Conservation (phyloP, 1,140 invertebrate genomes). For the Argopecten irradians region DNA sequence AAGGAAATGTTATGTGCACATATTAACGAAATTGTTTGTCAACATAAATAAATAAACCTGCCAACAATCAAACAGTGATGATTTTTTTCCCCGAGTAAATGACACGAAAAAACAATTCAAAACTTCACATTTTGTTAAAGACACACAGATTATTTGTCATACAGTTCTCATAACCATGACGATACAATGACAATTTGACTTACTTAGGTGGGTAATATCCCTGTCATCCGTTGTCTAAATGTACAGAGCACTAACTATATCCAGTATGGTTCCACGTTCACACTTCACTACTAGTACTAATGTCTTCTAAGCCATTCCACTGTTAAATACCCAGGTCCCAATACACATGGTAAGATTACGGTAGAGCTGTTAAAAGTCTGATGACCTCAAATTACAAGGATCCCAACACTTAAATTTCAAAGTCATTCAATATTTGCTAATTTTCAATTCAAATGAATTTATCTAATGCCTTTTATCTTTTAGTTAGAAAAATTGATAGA, state of each 20-base stretch:
- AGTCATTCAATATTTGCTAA: not conserved
- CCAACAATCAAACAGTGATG: no score
- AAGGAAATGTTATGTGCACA: no score
- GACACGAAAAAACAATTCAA: no score
- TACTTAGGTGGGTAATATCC: no score
- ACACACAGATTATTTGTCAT: no score
- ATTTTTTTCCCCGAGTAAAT: no score
- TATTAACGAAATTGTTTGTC: no score
- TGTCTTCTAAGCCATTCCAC: slow-evolving; percentile 6
- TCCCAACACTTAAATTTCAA: not conserved
- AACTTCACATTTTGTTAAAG: no score
- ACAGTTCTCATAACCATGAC: no score
- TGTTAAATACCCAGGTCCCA: not conserved
- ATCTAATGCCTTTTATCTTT: not conserved
- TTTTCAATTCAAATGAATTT: not conserved
- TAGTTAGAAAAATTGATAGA: not conserved
- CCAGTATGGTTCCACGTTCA: not conserved
- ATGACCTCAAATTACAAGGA: not conserved
- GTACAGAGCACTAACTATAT: not conserved
- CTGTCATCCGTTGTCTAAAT: not conserved
- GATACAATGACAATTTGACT: no score
- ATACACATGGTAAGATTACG: not conserved
- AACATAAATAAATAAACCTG: no score
- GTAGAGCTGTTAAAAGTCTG: slow-evolving; percentile 9
- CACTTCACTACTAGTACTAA: not conserved